These are phyloP conservation scores for Lanius ludovicianus DNA, from an alignment of 2,113 vertebrate species.

Conservation along the genomic window DNA sequence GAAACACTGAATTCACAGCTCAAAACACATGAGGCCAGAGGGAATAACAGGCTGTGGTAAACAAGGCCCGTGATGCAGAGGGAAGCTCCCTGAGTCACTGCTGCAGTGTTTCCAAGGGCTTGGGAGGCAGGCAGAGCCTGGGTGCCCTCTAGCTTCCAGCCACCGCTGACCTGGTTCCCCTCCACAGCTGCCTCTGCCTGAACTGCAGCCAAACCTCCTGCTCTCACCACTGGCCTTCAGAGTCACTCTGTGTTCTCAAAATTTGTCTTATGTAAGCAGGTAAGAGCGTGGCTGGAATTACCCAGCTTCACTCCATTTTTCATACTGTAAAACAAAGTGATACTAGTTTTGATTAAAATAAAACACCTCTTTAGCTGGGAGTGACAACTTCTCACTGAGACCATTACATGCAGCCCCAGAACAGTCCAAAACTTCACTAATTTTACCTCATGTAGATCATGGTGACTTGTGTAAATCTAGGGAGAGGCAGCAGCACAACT, in stretches of 20 bases:
- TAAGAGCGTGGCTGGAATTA: neutral
- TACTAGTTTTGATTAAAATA: neutral
- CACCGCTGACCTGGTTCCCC: neutral
- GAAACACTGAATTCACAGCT: neutral
- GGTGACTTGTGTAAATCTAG: neutral
- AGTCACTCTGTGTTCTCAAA: neutral
- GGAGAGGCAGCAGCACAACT: neutral
- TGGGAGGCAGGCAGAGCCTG: neutral
- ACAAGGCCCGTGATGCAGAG: neutral
- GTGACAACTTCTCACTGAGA: neutral
- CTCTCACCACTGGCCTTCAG: neutral
- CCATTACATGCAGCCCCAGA: neutral
- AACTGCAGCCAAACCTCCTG: neutral
- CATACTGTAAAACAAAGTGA: neutral
- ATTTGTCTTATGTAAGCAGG: neutral
- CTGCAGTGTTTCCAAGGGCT: neutral
- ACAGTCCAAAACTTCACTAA: neutral
- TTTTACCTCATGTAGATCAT: neutral
- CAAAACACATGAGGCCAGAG: neutral
- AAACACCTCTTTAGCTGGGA: neutral
- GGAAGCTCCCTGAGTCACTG: neutral
- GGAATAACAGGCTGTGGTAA: neutral
- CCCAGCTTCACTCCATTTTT: neutral
- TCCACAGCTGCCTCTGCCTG: neutral
- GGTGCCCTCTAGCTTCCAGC: conserved; percentile 29